Conservation (phyloP, 1,140 invertebrate genomes). For the Bombus terrestris region DNA sequence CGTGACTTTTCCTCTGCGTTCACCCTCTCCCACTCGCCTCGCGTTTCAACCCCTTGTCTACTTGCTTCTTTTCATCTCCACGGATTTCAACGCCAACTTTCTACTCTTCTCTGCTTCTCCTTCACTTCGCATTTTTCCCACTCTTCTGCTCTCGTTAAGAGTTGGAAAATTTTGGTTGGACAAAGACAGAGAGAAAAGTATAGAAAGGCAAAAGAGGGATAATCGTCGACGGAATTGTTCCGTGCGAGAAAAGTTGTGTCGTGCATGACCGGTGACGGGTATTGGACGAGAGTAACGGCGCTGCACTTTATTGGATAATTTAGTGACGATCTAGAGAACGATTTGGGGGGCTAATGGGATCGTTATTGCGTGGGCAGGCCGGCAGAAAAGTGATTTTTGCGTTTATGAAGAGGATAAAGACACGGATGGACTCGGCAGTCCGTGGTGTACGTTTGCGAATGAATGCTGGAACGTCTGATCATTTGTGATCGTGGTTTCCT, state of each 20-base stretch:
- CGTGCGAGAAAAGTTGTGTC: slow-evolving; percentile 24
- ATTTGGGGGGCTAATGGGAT: slow-evolving; percentile 41
- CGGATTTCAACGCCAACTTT: slow-evolving; percentile 41
- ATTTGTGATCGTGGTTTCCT: neutral
- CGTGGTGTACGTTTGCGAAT: neutral
- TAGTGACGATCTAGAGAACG: slow-evolving; percentile 31
- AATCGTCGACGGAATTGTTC: slow-evolving; percentile 21
- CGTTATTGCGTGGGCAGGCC: slow-evolving; percentile 30
- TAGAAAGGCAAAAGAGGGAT: neutral
- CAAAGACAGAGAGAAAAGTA: neutral
- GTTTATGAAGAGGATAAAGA: slow-evolving; percentile 13
- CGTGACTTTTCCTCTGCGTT: slow-evolving; percentile 54
- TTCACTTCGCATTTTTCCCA: neutral
- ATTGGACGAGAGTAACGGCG: slow-evolving; percentile 42
- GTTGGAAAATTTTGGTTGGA: neutral
- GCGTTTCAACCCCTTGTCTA: neutral
- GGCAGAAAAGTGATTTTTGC: slow-evolving; percentile 42
- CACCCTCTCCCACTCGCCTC: neutral
- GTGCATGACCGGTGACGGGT: slow-evolving; percentile 31
- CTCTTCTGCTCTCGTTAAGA: neutral
- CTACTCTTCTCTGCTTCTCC: neutral
- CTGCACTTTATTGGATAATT: slow-evolving; percentile 41
- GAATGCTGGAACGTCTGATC: neutral
- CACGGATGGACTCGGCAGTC: neutral
- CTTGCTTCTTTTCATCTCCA: slow-evolving; percentile 27